Evolutionary conservation across 2,888 invertebrate species (phyloP), one percentile per base, ranked within the genome.

Genomic region (Drosophila glabriapex): DNA sequence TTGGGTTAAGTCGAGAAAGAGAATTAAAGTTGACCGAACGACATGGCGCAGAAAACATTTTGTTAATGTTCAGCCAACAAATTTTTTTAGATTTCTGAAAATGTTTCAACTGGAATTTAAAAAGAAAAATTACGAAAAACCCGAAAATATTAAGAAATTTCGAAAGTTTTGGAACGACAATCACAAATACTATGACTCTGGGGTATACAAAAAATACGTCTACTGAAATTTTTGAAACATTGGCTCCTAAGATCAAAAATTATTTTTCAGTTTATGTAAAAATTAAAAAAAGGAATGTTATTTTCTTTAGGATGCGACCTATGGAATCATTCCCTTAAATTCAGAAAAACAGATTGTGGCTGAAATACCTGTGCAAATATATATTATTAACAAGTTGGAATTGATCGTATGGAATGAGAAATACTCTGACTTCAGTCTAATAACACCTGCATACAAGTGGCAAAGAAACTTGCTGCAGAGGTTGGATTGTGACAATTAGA

Each of bases 1-100:
- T 9, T 6, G 31, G 25, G 2, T 63, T 52, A 28, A 56, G 14
- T 1, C 41, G 55, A 14, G 37, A 19, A 10, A 60, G 25, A 6
- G 56, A 46, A 7, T 22, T 14, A 16, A 63, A 19, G 29, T 28
- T 58, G 7, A 33, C 10, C 10, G 22, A 19, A 3, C 50, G 16
- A 31, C 25, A 63, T 59, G 35, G 59, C 0, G 37, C 25, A 29
- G 55, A 39, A 0, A 55, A 25, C 76, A 71, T 69, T 4, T n/a
- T 25, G 19, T 14, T 33, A 29, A 28, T 29, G 22, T 25, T 9
- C 16, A 46, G 25, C 46, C 7, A 39, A 33, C 7, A 29, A 49
- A 22, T 9, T 50, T 14, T 61, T 28, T 9, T 0, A 10, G 2
- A 16, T 22, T 16, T 37, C n/a, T 16, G 3, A 41, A 37, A 39